Evolutionary conservation across 1,140 invertebrate species (phyloP).

Genomic region (Archivesica marissinica): DNA sequence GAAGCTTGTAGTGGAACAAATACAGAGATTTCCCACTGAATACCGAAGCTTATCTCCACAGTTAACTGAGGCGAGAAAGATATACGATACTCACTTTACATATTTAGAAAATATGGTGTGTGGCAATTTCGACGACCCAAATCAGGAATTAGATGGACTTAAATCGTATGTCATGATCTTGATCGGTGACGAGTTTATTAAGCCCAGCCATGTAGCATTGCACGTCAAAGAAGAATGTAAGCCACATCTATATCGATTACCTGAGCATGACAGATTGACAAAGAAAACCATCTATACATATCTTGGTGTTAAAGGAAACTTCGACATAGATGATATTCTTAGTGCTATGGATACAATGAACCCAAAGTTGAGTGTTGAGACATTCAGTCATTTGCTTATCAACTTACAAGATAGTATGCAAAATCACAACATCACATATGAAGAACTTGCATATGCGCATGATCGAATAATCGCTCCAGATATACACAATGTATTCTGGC

Average conservation of each 20-base stretch:
- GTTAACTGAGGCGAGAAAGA: neutral
- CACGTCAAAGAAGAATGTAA: slow-evolving; percentile 47
- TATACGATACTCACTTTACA: neutral
- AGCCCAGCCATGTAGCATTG: slow-evolving; percentile 51
- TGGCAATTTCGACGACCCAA: neutral
- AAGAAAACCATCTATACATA: neutral
- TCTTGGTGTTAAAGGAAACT: neutral
- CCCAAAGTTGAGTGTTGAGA: neutral
- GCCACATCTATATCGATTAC: slow-evolving; percentile 62
- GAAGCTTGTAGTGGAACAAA: neutral
- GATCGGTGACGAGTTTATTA: slow-evolving; percentile 42
- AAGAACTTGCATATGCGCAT: neutral
- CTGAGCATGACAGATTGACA: neutral
- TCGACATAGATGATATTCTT: neutral
- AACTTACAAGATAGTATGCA: neutral
- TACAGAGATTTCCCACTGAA: neutral
- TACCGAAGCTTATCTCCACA: neutral
- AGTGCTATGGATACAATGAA: neutral
- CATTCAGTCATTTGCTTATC: neutral
- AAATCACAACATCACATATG: neutral
- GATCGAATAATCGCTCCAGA: slow-evolving; percentile 50
- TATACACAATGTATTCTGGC: slow-evolving; percentile 25
- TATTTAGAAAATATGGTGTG: neutral
- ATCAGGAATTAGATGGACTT: too few relatives aligned
- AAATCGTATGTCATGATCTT: too few relatives aligned